phyloP scores from a whole-genome alignment of 2,888 invertebrate species.

The Alcis repandata region DNA sequence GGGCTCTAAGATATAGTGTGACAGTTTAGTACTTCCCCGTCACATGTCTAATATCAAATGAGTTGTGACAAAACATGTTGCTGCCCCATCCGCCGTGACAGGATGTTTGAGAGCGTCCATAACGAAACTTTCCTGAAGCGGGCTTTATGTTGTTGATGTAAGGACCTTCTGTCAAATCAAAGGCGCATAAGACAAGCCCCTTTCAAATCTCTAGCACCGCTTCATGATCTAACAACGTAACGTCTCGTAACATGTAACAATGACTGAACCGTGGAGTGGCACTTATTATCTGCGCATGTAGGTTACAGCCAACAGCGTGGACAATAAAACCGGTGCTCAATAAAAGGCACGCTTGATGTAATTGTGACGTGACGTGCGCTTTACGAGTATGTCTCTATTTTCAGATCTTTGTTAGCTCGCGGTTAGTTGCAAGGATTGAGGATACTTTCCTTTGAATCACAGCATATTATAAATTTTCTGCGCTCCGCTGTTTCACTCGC shows the following conservation, averaged over 20 bases:
- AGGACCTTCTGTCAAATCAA: too few species aligned
- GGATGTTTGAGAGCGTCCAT: too few species aligned
- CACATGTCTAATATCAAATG: too few species aligned
- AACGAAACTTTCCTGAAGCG: too few species aligned
- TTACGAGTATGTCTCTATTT: slow-evolving; percentile 40
- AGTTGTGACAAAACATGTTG: too few species aligned
- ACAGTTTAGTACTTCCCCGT: too few species aligned
- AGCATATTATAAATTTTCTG: too few species aligned
- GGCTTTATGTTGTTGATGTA: too few species aligned
- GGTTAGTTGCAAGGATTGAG: slow-evolving; percentile 31
- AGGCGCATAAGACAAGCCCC: background rate
- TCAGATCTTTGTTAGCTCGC: slow-evolving; percentile 32
- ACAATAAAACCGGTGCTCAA: slow-evolving; percentile 59
- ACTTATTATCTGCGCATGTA: slow-evolving; percentile 63
- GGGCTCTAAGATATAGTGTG: too few species aligned
- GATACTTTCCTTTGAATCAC: background rate
- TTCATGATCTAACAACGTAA: slow-evolving; percentile 51
- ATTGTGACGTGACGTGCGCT: slow-evolving; percentile 38
- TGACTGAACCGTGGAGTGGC: slow-evolving; percentile 58
- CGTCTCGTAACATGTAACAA: slow-evolving; percentile 71
- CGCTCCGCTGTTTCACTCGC: too few species aligned
- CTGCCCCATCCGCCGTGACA: too few species aligned
- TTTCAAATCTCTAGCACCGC: background rate
- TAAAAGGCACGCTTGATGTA: slow-evolving; percentile 40
- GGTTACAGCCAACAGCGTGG: slow-evolving; percentile 63